These are phyloP conservation scores for Engraulis encrasicolus DNA, from an alignment of 2,113 vertebrate species.

Conservation along the genomic window DNA sequence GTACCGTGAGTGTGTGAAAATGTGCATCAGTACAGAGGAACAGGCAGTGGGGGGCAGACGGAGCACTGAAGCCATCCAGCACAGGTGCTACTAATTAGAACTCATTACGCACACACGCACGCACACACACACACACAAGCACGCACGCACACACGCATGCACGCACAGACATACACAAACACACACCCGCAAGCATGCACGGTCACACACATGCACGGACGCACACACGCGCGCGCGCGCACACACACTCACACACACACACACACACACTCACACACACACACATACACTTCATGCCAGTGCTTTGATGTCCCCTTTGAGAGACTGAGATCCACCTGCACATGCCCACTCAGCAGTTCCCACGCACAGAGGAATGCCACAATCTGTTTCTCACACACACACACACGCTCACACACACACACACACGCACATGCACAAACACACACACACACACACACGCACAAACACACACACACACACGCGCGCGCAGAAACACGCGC, in stretches of 20 bases:
- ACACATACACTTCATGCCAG: not conserved
- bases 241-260: constrained; percentile 36
- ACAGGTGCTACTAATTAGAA: constrained; percentile 3
- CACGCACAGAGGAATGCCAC: not conserved
- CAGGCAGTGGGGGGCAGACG: not conserved
- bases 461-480: no score
- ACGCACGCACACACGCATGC: not conserved
- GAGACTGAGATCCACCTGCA: not conserved
- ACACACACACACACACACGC: not conserved
- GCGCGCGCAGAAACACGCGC: no score
- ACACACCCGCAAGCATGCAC: not conserved
- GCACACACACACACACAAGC: not conserved
- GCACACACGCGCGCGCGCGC: not conserved
- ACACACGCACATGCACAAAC: not conserved
- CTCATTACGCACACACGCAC: constrained; percentile 35
- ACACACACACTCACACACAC: not conserved
- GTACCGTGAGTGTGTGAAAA: no score
- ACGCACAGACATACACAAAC: constrained; percentile 5
- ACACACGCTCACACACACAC: not conserved
- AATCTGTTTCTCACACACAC: constrained; percentile 25
- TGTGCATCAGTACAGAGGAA: not conserved
- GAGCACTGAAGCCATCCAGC: not conserved
- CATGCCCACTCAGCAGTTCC: constrained; percentile 7
- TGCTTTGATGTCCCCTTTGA: constrained; percentile 6
- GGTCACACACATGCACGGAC: constrained; percentile 16